Percentiles rank a stretch among this genome's conserved stretches.
Evolutionary conservation across 2,797 vertebrate species (phyloP).

Genomic region (Diceros bicornis): DNA sequence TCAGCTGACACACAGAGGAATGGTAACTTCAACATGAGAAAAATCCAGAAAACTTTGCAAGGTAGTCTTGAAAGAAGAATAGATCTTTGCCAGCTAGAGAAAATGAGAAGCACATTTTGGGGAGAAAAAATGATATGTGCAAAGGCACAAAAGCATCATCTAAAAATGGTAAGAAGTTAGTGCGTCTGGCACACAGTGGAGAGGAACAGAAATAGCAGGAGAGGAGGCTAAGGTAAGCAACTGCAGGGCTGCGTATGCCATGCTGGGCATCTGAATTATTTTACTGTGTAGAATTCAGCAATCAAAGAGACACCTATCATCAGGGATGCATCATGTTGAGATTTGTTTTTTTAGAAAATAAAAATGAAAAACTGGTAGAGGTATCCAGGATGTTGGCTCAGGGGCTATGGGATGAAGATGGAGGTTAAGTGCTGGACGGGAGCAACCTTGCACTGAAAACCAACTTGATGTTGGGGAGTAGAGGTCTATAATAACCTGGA

Average conservation of each 20-base stretch:
- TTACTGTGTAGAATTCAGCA: not conserved
- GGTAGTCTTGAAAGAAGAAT: not conserved
- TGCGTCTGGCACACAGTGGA: not conserved
- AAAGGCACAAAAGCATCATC: not conserved
- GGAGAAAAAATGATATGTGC: not conserved
- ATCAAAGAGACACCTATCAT: not conserved
- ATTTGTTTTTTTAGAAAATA: not conserved
- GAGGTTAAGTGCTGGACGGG: not conserved
- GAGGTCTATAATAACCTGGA: not conserved
- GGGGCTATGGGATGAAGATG: too few relatives aligned
- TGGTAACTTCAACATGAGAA: not conserved
- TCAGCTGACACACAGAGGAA: not conserved
- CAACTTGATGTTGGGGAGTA: not conserved
- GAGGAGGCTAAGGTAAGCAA: not conserved
- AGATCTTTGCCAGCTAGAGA: not conserved
- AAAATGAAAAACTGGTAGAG: not conserved
- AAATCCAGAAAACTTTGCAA: conserved; percentile 3
- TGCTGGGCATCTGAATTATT: not conserved
- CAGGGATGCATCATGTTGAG: not conserved
- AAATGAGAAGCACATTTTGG: not conserved
- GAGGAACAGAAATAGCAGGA: not conserved
- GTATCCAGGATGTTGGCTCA: not conserved
- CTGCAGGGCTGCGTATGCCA: too few relatives aligned
- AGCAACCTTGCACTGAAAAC: not conserved
- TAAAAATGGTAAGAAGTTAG: not conserved